Base-by-base conservation (phyloP, 2,113 vertebrate species). In the Aphyosemion australe region DNA sequence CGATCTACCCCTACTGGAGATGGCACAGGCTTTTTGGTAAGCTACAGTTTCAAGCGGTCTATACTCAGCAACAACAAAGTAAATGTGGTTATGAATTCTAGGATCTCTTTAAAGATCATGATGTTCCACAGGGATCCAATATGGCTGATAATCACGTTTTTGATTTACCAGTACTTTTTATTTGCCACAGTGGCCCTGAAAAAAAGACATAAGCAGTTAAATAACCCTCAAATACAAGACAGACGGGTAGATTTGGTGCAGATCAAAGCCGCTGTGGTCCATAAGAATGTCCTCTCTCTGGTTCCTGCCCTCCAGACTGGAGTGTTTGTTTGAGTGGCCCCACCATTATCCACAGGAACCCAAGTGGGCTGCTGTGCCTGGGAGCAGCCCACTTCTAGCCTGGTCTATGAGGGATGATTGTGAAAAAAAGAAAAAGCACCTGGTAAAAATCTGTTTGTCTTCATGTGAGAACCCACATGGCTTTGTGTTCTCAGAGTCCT, bases 231-330 rank as follows among this genome's bases (percentile, higher is more conserved):
- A 26, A 26, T 5, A 26, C 26, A 26, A 26, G 26, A 26, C 26
- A 26, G 26, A 26, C 26, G 80, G 73, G 47, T 69, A 72, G 71
- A 49, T 77, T 7, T 7, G 74, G 58, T 78, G 64, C 78, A 76
- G 77, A 88, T 86, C 65, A 88, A 89, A 90, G 76, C 80, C 74
- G 49, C 47, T 76, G 56, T 67, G 66, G 59, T 80, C 73, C 57
- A 65, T 62, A 68, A 84, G 58, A 68, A 65, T 65, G 64, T 64
- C 52, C 66, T 79, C 76, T 83, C 59, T 46, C 39, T 1, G 19
- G 50, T 85, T 87, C 85, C 78, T 81, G 82, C 83, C 75, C 84
- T 86, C 54, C 8, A 70, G 78, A 66, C 79, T 81, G 53, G 56
- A 88, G 83, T 83, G 80, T 84, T 77, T 79, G 67, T 76, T 69